Conservation (phyloP, 2,888 invertebrate genomes). For the Tetheella fluctuosa region DNA sequence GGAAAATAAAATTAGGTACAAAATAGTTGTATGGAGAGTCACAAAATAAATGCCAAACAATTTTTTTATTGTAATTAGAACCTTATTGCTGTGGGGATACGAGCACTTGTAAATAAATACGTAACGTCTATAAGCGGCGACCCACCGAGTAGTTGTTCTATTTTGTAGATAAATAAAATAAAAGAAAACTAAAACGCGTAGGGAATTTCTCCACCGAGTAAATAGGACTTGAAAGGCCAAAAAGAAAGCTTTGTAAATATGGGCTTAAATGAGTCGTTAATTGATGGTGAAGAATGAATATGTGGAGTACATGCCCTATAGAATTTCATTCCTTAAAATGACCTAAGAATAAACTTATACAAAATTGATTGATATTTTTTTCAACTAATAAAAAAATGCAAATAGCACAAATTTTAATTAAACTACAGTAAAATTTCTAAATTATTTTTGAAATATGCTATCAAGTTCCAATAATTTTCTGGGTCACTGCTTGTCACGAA, state of each 20-base stretch:
- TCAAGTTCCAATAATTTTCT: neutral
- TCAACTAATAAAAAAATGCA: constrained; percentile 26
- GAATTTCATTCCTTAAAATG: constrained; percentile 41
- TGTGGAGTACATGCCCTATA: constrained; percentile 40
- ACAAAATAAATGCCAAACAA: constrained; percentile 82
- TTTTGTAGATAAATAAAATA: constrained; percentile 49
- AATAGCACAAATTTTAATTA: constrained; percentile 24
- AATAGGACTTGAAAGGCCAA: constrained; percentile 74
- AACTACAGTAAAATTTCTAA: constrained; percentile 30
- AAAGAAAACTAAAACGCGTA: constrained; percentile 38
- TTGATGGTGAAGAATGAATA: constrained; percentile 20
- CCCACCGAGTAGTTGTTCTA: constrained; percentile 75
- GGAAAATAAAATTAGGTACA: constrained; percentile 62
- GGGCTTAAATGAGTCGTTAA: constrained; percentile 44
- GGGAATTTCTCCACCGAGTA: constrained; percentile 71
- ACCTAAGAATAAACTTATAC: constrained; percentile 15
- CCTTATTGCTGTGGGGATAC: constrained; percentile 54
- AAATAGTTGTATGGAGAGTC: constrained; percentile 76
- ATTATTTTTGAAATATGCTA: neutral
- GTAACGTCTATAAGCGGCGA: constrained; percentile 58
- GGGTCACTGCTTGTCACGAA: neutral
- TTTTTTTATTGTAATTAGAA: constrained; percentile 63
- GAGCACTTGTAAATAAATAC: constrained; percentile 71
- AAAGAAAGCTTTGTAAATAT: constrained; percentile 76
- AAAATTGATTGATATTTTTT: constrained; percentile 22